Conservation (phyloP, 1,140 invertebrate genomes). For the Drosophila simulans region DNA sequence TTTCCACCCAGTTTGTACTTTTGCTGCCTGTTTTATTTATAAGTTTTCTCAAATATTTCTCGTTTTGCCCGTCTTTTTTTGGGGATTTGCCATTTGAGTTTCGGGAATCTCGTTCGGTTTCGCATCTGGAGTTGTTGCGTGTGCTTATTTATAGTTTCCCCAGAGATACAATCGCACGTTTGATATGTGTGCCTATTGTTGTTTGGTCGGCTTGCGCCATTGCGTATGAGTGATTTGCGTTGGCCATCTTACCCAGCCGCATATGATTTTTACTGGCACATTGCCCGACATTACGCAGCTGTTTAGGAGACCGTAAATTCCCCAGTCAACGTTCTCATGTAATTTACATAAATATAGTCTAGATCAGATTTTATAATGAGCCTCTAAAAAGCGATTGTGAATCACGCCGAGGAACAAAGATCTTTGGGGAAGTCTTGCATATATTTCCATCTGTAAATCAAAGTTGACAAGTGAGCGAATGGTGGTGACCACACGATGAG, state of each 20-base stretch:
- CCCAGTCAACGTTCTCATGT: constrained; percentile 31
- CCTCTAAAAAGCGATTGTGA: constrained; percentile 40
- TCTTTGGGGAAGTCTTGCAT: constrained; percentile 26
- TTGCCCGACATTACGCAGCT: constrained; percentile 81
- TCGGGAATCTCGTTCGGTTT: constrained; percentile 40
- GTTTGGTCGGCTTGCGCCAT: constrained; percentile 61
- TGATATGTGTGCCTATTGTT: constrained; percentile 64
- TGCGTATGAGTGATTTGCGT: constrained; percentile 80
- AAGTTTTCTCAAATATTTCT: constrained; percentile 47
- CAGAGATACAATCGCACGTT: constrained; percentile 24
- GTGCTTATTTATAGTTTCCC: constrained; percentile 67
- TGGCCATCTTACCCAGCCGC: constrained; percentile 35
- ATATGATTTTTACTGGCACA: constrained; percentile 56
- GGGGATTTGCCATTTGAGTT: constrained; percentile 64
- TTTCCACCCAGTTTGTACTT: constrained; percentile 34
- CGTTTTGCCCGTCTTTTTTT: constrained; percentile 36
- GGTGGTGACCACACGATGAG: constrained; percentile 30
- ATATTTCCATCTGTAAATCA: constrained; percentile 63
- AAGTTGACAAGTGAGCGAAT: constrained; percentile 38
- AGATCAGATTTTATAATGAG: constrained; percentile 33
- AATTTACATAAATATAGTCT: constrained; percentile 54
- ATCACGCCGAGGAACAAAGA: constrained; percentile 26
- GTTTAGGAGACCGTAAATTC: constrained; percentile 62
- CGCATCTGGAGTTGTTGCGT: constrained; percentile 58
- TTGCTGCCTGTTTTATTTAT: constrained; percentile 64